A percentile compares a stretch with the other conserved stretches of the same genome.
These are phyloP conservation scores for Leptarthrus brevirostris DNA, from an alignment of 2,888 invertebrate species.

Conservation along the genomic window DNA sequence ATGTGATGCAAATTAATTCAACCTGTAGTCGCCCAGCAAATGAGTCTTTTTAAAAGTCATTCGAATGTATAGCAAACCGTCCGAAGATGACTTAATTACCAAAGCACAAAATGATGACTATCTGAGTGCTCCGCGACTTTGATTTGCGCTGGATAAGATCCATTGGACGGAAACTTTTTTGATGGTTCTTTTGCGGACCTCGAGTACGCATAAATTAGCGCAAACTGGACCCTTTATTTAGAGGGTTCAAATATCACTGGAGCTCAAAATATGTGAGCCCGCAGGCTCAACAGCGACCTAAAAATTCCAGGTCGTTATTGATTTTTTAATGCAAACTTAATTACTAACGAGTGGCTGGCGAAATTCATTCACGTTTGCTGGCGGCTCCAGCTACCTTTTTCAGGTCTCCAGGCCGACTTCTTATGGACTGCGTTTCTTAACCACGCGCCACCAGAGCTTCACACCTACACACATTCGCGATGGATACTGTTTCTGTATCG, in stretches of 20 bases:
- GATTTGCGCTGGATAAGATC: constrained; percentile 21
- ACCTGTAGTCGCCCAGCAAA: not conserved
- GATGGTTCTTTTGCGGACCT: not conserved
- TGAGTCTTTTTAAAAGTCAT: not conserved
- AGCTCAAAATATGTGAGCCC: constrained; percentile 30
- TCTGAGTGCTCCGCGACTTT: constrained; percentile 11
- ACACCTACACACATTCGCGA: constrained; percentile 1
- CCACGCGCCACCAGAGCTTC: not conserved
- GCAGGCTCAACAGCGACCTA: not conserved
- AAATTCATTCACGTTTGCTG: not conserved
- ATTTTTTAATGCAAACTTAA: constrained; percentile 9
- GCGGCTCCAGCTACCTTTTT: not conserved
- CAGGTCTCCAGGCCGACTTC: not conserved
- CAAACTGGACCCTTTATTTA: not conserved
- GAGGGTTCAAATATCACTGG: not conserved
- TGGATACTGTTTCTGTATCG: constrained; percentile 19
- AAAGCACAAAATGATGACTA: constrained; percentile 35
- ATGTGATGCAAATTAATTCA: constrained; percentile 42
- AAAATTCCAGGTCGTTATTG: not conserved
- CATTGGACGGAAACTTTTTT: not conserved
- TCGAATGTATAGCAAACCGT: not conserved
- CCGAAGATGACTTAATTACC: constrained; percentile 43
- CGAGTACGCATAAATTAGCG: constrained; percentile 19
- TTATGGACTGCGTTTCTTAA: not conserved
- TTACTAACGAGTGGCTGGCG: not conserved